Evolutionary conservation across 2,113 vertebrate species (phyloP).

Genomic region (Dicerorhinus sumatrensis): DNA sequence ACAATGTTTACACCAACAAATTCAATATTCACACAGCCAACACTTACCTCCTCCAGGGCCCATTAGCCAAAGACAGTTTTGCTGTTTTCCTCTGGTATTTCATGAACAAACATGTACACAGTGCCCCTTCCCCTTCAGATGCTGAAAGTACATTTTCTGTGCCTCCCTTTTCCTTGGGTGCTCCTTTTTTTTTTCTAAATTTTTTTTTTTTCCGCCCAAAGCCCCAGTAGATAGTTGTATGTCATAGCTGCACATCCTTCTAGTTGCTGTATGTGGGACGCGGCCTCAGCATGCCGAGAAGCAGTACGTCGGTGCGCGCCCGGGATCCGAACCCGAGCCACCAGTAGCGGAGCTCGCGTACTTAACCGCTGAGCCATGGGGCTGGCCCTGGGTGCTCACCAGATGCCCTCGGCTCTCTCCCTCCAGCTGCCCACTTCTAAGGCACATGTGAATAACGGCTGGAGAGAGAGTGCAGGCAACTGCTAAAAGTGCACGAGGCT

Average conservation of each 20-base stretch:
- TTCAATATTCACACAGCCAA: not conserved
- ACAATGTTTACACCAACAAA: not conserved
- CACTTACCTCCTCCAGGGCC: not conserved
- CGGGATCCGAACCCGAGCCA: too few species aligned
- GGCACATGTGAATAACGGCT: not conserved
- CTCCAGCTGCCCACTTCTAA: not conserved
- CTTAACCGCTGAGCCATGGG: too few species aligned
- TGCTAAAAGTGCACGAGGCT: not conserved
- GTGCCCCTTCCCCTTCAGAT: not conserved
- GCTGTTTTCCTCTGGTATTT: not conserved
- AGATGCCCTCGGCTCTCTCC: not conserved
- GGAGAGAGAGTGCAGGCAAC: not conserved
- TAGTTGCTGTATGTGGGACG: too few species aligned
- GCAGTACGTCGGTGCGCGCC: too few species aligned
- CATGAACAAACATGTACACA: not conserved
- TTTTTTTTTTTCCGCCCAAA: too few species aligned
- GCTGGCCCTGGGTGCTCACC: too few species aligned
- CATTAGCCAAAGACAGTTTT: not conserved
- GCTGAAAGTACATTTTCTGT: not conserved
- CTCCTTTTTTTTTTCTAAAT: too few species aligned
- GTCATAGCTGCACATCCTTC: too few species aligned
- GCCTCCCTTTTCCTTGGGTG: fast-evolving
- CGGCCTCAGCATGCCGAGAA: too few species aligned
- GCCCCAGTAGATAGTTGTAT: too few species aligned
- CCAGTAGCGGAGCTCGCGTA: too few species aligned